phyloP scores from a whole-genome alignment of 1,140 invertebrate genomes.

The Drosophila triauraria region DNA sequence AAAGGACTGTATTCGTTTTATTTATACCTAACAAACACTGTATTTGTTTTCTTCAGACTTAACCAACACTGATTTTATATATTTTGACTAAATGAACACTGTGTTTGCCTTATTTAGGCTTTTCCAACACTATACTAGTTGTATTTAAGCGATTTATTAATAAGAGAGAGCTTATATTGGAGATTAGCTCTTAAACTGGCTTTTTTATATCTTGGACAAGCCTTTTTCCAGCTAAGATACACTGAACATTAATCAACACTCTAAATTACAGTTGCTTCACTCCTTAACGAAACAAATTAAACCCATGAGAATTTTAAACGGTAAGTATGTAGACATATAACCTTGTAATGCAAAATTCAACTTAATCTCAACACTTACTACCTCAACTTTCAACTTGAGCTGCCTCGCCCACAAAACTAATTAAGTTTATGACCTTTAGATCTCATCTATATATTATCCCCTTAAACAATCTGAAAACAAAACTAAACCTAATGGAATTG shows the following conservation, averaged over 20 bases:
- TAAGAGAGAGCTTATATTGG: too few species aligned
- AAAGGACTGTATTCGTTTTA: not conserved
- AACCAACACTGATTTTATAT: not conserved
- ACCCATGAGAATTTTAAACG: not conserved
- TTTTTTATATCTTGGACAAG: too few species aligned
- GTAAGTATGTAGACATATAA: not conserved
- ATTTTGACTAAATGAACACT: too few species aligned
- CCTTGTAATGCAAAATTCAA: too few species aligned
- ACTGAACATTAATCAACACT: not conserved
- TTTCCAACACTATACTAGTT: not conserved
- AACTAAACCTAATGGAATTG: slow-evolving; percentile 4
- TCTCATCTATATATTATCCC: too few species aligned
- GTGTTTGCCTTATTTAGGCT: not conserved
- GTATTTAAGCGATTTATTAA: not conserved
- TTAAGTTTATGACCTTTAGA: slow-evolving; percentile 6
- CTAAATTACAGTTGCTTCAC: not conserved
- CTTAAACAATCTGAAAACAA: not conserved
- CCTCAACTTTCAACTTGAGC: not conserved
- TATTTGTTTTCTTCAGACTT: not conserved
- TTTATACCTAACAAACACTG: not conserved
- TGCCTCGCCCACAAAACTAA: not conserved
- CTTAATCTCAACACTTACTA: not conserved
- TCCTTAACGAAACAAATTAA: not conserved
- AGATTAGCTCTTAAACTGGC: not conserved
- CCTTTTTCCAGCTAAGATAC: too few species aligned